phyloP scores from a whole-genome alignment of 37 sponge, comb jelly and placozoan species.

The Spongilla lacustris region DNA sequence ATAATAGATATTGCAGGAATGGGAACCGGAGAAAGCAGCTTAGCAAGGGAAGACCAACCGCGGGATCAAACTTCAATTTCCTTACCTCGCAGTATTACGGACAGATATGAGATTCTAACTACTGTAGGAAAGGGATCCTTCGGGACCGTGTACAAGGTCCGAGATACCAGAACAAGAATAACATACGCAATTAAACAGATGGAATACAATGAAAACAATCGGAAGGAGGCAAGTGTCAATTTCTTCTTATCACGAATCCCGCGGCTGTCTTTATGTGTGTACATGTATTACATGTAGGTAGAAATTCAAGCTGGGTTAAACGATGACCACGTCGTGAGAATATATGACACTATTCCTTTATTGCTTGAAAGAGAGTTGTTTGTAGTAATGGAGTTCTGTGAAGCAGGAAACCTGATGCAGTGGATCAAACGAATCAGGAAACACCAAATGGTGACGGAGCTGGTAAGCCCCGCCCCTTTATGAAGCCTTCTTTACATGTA shows the following conservation, averaged over 20 bases:
- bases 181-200: slow-evolving; percentile 69
- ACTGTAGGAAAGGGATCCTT: slow-evolving; percentile 79
- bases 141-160: slow-evolving; percentile 82
- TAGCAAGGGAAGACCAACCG: background rate
- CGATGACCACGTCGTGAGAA: slow-evolving; percentile 77
- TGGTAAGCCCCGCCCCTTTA: slow-evolving; percentile 5
- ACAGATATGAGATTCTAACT: slow-evolving; percentile 46
- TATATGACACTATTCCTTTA: slow-evolving; percentile 59
- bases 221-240: slow-evolving; percentile 50
- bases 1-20: background rate
- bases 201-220: slow-evolving; percentile 32
- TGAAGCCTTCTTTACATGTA: background rate
- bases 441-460: slow-evolving; percentile 76
- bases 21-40: background rate
- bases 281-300: too few relatives aligned
- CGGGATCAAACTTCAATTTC: background rate
- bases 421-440: slow-evolving; percentile 81
- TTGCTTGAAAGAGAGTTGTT: slow-evolving; percentile 29
- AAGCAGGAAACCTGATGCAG: slow-evolving; percentile 85
- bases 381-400: slow-evolving; percentile 90
- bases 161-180: slow-evolving; percentile 57
- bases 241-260: background rate
- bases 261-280: background rate
- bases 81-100: slow-evolving; percentile 8
- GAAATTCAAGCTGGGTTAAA: slow-evolving; percentile 65